Conservation (phyloP, 1,140 invertebrate species). For the Plutomurus gul region DNA sequence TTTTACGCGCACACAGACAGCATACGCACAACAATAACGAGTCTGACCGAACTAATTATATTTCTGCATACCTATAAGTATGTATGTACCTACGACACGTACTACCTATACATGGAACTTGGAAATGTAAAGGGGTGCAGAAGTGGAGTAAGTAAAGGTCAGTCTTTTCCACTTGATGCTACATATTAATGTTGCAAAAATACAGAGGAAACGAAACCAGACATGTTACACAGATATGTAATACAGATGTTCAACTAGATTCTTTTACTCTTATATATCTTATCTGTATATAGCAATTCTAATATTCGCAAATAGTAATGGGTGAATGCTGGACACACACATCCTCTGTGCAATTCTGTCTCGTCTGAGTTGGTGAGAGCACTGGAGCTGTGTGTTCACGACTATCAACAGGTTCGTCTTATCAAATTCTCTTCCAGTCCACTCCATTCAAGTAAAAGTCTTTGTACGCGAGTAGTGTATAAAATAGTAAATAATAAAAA, state of each 20-base stretch:
- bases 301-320: neutral
- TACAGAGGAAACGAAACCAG: neutral
- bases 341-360: neutral
- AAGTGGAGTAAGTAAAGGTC: neutral
- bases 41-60: no score
- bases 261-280: neutral
- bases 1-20: no score
- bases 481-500: neutral
- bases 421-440: neutral
- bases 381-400: neutral
- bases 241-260: neutral
- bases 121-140: neutral
- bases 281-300: neutral
- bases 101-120: no score
- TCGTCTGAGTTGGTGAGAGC: neutral
- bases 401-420: conserved; percentile 8
- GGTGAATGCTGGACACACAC: no score
- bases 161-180: neutral
- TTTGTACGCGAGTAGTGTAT: neutral
- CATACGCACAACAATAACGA: no score
- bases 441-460: neutral
- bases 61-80: neutral
- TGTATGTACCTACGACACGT: no score
- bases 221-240: neutral
- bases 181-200: neutral